phyloP scores from a whole-genome alignment of 2,797 vertebrate species.

The Argya squamiceps region DNA sequence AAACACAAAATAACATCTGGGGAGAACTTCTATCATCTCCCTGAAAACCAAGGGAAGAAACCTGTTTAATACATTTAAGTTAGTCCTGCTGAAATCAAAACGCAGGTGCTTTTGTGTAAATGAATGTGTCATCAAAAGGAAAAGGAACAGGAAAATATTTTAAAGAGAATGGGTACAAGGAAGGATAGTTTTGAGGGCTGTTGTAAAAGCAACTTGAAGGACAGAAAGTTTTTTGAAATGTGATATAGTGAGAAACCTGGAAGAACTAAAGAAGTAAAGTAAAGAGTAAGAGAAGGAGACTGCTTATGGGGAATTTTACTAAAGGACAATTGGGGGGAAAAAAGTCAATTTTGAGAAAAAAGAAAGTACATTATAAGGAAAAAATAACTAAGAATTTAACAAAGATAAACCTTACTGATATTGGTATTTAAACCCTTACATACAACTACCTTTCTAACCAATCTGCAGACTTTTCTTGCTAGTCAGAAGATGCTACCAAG shows the following conservation, averaged over 20 bases:
- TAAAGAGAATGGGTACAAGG: not conserved
- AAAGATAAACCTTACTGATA: not conserved
- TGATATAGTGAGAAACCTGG: not conserved
- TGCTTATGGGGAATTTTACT: not conserved
- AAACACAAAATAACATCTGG: not conserved
- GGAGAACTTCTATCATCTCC: not conserved
- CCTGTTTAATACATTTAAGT: not conserved
- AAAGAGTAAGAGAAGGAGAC: not conserved
- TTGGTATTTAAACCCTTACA: not conserved
- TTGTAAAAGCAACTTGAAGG: not conserved
- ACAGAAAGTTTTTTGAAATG: not conserved
- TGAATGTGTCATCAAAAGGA: not conserved
- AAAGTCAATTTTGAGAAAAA: not conserved
- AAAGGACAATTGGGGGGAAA: rapidly evolving
- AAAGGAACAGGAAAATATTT: not conserved
- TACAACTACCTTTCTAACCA: not conserved
- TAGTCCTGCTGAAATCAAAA: not conserved
- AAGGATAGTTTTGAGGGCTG: not conserved
- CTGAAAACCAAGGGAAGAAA: not conserved
- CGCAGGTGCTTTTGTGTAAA: not conserved
- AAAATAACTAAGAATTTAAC: not conserved
- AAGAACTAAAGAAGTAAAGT: not conserved
- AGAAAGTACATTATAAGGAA: not conserved
- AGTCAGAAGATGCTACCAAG: not conserved
- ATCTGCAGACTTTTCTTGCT: not conserved